phyloP scores from a whole-genome alignment of 2,888 invertebrate species.

The Morinoia aosen region DNA sequence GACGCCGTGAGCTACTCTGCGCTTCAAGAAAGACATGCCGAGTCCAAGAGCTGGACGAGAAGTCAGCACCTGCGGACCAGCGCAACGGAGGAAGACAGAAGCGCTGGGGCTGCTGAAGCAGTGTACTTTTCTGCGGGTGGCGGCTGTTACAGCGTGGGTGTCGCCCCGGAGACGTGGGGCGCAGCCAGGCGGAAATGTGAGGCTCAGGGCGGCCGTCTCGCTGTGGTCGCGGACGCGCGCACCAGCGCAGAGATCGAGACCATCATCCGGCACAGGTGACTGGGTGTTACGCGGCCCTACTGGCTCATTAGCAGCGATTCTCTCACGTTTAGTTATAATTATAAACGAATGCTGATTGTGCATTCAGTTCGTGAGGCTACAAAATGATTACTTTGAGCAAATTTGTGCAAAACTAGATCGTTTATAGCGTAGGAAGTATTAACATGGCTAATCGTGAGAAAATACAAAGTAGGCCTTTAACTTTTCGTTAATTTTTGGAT shows the following conservation, averaged over 20 bases:
- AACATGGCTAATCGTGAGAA: too few relatives aligned
- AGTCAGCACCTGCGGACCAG: neutral
- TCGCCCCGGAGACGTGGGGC: neutral
- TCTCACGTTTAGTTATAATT: too few relatives aligned
- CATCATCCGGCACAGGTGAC: constrained; percentile 20
- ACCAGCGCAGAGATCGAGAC: neutral
- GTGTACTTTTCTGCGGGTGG: neutral
- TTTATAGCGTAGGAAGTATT: too few relatives aligned
- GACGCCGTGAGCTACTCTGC: neutral
- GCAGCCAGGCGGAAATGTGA: neutral
- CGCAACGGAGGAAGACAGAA: neutral
- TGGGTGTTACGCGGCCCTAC: neutral
- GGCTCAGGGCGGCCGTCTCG: neutral
- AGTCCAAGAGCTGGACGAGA: neutral
- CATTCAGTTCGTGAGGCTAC: too few relatives aligned
- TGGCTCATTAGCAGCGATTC: too few relatives aligned
- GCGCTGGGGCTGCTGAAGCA: neutral
- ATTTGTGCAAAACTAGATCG: too few relatives aligned
- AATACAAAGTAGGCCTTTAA: too few relatives aligned
- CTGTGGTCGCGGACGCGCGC: neutral
- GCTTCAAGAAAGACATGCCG: neutral
- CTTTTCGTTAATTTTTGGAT: too few relatives aligned
- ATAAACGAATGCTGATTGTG: too few relatives aligned
- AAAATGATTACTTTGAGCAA: too few relatives aligned
- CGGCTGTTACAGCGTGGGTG: neutral